phyloP scores from a whole-genome alignment of 64 coral and sea anemone species.

The Pachyseris speciosa region DNA sequence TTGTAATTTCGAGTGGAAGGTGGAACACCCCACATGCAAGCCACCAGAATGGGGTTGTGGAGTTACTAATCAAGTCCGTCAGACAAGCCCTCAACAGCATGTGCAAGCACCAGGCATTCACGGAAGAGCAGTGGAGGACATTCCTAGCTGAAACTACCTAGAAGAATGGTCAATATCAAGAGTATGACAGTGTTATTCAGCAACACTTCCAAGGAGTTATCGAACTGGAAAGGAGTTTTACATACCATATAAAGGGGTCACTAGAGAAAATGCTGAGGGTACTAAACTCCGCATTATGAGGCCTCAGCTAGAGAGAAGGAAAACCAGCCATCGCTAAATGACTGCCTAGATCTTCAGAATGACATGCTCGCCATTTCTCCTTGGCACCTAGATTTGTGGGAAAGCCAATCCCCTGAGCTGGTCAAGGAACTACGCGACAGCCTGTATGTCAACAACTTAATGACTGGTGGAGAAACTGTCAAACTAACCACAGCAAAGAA shows the following conservation, averaged over 20 bases:
- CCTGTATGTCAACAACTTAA: no score
- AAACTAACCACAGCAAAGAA: no score
- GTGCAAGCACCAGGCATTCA: constrained; percentile 69
- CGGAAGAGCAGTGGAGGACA: constrained; percentile 72
- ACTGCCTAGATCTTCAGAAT: background rate
- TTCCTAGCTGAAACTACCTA: constrained; percentile 50
- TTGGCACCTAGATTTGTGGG: no score
- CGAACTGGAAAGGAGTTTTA: background rate
- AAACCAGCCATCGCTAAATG: background rate
- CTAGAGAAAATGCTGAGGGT: background rate
- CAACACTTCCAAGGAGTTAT: background rate
- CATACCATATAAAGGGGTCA: background rate
- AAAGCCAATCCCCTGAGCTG: no score
- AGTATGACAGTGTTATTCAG: background rate
- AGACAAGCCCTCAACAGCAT: constrained; percentile 49
- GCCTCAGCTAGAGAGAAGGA: background rate
- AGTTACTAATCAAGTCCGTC: no score
- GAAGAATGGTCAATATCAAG: background rate
- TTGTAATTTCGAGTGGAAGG: no score
- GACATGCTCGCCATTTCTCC: no score
- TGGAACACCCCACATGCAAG: no score
- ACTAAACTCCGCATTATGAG: no score
- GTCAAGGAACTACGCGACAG: no score
- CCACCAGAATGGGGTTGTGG: no score
- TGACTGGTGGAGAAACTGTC: no score